Evolutionary conservation across 2,113 vertebrate genomes (phyloP).

Genomic region (Lagopus leucura): DNA sequence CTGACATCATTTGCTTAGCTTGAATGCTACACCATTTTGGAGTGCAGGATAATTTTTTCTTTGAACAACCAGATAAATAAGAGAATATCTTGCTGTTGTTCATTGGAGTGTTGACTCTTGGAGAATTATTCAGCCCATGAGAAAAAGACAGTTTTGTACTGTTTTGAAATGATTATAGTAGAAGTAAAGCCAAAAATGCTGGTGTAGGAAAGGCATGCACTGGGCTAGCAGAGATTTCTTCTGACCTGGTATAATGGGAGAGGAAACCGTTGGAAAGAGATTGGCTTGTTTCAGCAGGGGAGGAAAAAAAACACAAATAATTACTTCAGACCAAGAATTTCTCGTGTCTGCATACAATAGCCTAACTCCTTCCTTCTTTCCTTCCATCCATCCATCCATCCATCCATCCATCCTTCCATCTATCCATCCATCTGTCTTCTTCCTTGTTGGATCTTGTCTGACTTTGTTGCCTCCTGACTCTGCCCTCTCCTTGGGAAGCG

Average conservation of each 20-base stretch:
- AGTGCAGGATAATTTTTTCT: not conserved
- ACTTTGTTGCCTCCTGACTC: not conserved
- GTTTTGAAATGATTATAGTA: not conserved
- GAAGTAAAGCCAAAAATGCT: not conserved
- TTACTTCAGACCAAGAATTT: not conserved
- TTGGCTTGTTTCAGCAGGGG: not conserved
- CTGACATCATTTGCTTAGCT: not conserved
- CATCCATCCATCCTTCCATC: too few species aligned
- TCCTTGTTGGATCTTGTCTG: not conserved
- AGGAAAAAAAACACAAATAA: not conserved
- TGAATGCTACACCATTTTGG: conserved; percentile 1
- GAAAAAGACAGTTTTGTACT: not conserved
- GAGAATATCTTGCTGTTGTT: not conserved
- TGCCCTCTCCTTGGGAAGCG: not conserved
- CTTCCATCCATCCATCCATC: not conserved
- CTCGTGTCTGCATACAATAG: not conserved
- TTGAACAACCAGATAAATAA: not conserved
- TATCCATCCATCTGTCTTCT: too few species aligned
- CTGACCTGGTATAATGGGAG: not conserved
- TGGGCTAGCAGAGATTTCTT: not conserved
- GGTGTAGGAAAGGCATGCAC: not conserved
- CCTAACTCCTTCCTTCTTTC: not conserved
- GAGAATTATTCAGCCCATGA: not conserved
- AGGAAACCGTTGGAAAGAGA: not conserved
- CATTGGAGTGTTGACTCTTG: not conserved